Conservation (phyloP, 2,888 invertebrate genomes). For the Neria commutata region DNA sequence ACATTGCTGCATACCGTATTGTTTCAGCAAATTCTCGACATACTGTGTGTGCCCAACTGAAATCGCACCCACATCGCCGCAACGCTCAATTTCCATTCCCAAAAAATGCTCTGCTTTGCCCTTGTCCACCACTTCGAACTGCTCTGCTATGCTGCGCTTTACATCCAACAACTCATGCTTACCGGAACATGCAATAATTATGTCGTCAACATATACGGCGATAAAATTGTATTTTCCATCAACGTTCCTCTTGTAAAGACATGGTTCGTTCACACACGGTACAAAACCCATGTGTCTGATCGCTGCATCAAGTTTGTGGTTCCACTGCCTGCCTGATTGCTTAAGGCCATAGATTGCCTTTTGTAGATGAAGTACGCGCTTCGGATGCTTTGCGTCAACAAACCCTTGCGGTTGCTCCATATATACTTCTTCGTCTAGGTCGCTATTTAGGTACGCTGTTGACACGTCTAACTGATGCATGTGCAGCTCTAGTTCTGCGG, state of each 20-base stretch:
- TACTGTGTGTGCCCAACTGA: background rate
- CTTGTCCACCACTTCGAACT: constrained; percentile 12
- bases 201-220: constrained; percentile 10
- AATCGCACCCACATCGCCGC: no score
- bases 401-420: background rate
- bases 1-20: background rate
- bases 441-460: background rate
- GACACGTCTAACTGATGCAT: background rate
- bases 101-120: constrained; percentile 8
- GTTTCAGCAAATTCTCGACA: background rate
- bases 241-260: constrained; percentile 15
- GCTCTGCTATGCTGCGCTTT: constrained; percentile 6
- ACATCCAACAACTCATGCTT: constrained; percentile 5
- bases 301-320: constrained; percentile 11
- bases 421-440: background rate
- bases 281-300: constrained; percentile 5
- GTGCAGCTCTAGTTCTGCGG: background rate
- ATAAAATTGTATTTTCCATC: no score
- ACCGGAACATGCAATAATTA: constrained; percentile 10
- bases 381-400: background rate
- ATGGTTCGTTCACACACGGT: constrained; percentile 12
- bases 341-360: constrained; percentile 16
- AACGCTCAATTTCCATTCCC: constrained; percentile 21
- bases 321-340: constrained; percentile 18
- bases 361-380: constrained; percentile 13